These are phyloP conservation scores for Mactromeris polynyma DNA, from an alignment of 2,888 invertebrate species.

Conservation along the genomic window DNA sequence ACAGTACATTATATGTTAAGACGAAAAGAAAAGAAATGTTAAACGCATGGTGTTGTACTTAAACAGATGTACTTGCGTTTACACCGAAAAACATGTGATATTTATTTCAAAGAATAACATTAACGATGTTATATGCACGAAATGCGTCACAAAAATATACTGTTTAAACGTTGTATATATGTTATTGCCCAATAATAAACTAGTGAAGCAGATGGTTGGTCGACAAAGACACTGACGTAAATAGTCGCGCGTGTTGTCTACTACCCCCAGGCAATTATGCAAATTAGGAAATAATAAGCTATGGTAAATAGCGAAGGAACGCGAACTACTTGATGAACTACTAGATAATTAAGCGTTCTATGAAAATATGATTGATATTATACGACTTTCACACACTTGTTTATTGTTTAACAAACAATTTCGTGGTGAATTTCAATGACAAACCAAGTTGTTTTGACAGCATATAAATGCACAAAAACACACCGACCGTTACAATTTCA, in stretches of 20 bases:
- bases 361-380: not conserved
- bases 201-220: not conserved
- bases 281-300: slow-evolving; percentile 50
- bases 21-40: too few species aligned
- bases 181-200: not conserved
- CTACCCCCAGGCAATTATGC: slow-evolving; percentile 47
- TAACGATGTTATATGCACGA: not conserved
- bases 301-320: slow-evolving; percentile 1
- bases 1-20: too few species aligned
- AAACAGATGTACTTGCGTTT: too few species aligned
- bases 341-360: not conserved
- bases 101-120: not conserved
- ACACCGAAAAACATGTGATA: not conserved
- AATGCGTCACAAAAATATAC: slow-evolving; percentile 8
- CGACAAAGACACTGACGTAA: slow-evolving; percentile 45
- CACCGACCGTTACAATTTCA: not conserved
- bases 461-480: not conserved
- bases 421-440: slow-evolving; percentile 7
- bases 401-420: slow-evolving; percentile 8
- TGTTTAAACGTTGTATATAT: not conserved
- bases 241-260: slow-evolving; percentile 49
- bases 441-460: slow-evolving; percentile 1
- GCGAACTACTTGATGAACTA: not conserved
- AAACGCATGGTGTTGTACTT: too few species aligned
- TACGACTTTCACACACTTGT: not conserved